Percentiles rank a stretch among this genome's conserved stretches.
These are phyloP conservation scores for Disparrhopalites patrizii DNA, from an alignment of 2,888 invertebrate genomes.

Conservation along the genomic window DNA sequence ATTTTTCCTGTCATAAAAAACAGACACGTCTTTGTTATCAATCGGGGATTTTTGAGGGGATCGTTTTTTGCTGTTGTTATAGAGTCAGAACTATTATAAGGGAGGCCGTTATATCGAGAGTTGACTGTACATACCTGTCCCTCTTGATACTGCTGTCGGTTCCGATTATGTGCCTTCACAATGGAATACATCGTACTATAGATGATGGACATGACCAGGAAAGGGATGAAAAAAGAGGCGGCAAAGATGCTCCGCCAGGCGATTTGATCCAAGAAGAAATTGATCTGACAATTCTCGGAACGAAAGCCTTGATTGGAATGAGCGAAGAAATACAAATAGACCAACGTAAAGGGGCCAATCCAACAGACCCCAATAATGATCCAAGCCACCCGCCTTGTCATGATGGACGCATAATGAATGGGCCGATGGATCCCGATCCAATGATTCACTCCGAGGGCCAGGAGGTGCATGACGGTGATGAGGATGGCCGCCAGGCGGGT, in stretches of 20 bases:
- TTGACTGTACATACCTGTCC: no score
- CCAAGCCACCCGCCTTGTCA: constrained; percentile 57
- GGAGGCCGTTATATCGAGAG: no score
- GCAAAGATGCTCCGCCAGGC: constrained; percentile 57
- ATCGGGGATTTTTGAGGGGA: no score
- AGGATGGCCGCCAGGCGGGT: constrained; percentile 59
- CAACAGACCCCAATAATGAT: constrained; percentile 57
- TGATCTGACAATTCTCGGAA: constrained; percentile 38
- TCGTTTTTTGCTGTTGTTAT: no score
- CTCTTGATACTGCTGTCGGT: constrained; percentile 53
- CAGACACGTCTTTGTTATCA: no score
- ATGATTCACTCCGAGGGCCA: constrained; percentile 63
- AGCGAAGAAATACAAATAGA: constrained; percentile 56
- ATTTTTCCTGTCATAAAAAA: no score
- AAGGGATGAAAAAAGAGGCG: constrained; percentile 58
- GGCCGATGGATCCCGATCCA: constrained; percentile 63
- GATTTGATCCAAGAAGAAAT: constrained; percentile 50
- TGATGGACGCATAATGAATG: constrained; percentile 61
- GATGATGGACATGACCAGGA: constrained; percentile 59
- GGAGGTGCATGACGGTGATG: constrained; percentile 61
- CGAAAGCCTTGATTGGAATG: constrained; percentile 54
- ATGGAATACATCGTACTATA: constrained; percentile 61
- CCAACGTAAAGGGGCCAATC: constrained; percentile 57
- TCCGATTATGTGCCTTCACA: constrained; percentile 57
- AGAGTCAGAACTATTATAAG: no score